Percentiles rank a stretch among this genome's conserved stretches.
phyloP scores from a whole-genome alignment of 2,113 vertebrate species.

The Lagopus leucura region DNA sequence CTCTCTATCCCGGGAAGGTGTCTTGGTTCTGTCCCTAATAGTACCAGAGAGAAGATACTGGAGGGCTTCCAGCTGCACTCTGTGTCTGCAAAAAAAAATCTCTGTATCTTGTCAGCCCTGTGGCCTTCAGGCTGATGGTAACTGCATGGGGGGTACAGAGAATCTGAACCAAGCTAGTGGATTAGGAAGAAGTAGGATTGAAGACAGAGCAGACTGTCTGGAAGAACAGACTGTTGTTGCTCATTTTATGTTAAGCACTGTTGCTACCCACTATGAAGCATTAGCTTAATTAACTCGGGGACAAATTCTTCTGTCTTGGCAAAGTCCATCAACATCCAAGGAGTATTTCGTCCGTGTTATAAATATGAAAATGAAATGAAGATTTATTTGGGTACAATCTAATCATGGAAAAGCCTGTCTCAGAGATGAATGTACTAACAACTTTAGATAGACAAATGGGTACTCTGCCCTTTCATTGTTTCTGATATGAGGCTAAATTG shows the following conservation, averaged over 20 bases:
- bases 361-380: slow-evolving; percentile 46
- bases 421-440: slow-evolving; percentile 47
- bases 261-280: not conserved
- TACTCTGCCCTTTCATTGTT: slow-evolving; percentile 40
- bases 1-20: not conserved
- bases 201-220: slow-evolving; percentile 9
- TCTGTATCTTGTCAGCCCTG: not conserved
- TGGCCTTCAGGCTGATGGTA: not conserved
- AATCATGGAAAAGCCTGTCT: slow-evolving; percentile 33
- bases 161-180: not conserved
- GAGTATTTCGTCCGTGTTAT: slow-evolving; percentile 12
- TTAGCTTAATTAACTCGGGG: slow-evolving; percentile 49
- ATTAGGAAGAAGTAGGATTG: not conserved
- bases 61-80: not conserved
- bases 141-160: not conserved
- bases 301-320: slow-evolving; percentile 33
- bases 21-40: not conserved
- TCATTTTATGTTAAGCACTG: slow-evolving; percentile 11
- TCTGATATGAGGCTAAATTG: slow-evolving; percentile 55
- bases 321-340: slow-evolving; percentile 19
- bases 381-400: slow-evolving; percentile 45
- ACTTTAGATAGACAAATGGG: slow-evolving; percentile 53
- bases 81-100: not conserved
- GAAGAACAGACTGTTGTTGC: slow-evolving; percentile 34
- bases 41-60: not conserved